phyloP scores from a whole-genome alignment of 2,113 vertebrate genomes.

The Leucoraja erinaceus region DNA sequence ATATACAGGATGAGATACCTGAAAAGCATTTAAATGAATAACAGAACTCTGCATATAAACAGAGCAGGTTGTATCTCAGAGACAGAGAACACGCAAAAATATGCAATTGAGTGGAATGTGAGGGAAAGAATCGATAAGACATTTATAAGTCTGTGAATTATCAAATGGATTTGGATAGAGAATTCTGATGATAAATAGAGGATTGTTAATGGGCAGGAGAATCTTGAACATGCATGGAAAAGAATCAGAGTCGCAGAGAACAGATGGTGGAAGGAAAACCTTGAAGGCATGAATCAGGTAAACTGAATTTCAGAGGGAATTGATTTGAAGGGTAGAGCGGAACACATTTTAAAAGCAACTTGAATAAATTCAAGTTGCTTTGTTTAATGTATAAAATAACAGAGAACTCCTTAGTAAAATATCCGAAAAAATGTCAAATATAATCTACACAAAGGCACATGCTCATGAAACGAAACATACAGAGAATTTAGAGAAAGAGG shows the following conservation, averaged over 20 bases:
- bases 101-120: not conserved
- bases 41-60: not conserved
- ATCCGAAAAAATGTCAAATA: not conserved
- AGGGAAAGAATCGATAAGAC: not conserved
- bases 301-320: not conserved
- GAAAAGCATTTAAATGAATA: not conserved
- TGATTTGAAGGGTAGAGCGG: not conserved
- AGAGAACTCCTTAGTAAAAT: not conserved
- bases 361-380: not conserved
- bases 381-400: not conserved
- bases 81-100: not conserved
- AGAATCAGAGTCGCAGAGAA: not conserved
- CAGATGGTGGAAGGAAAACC: not conserved
- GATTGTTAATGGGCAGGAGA: not conserved
- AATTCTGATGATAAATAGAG: not conserved
- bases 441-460: too few species aligned
- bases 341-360: not conserved
- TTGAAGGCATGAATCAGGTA: not conserved
- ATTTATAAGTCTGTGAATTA: not conserved
- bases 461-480: not conserved
- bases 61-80: not conserved
- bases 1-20: not conserved
- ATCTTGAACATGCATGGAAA: not conserved
- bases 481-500: not conserved
- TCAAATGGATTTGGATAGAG: not conserved